Percentiles rank a stretch among this genome's conserved stretches.
Evolutionary conservation across 2,797 vertebrate genomes (phyloP).

Genomic region (Acrossocheilus fasciatus): DNA sequence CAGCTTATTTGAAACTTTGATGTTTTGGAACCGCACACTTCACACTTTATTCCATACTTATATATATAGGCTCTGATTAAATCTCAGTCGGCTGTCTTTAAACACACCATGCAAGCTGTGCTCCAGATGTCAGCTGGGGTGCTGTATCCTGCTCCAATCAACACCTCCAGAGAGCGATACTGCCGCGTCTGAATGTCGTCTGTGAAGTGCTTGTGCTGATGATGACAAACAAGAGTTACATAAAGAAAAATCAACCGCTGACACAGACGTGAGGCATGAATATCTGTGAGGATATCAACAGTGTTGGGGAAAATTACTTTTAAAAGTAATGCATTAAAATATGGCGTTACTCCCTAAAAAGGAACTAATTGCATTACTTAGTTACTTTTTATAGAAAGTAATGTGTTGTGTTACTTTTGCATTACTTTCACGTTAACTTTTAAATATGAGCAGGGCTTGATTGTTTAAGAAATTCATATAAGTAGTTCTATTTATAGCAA

Average conservation of each 20-base stretch:
- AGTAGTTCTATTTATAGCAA: too few relatives aligned
- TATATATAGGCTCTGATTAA: too few relatives aligned
- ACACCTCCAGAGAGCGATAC: conserved; percentile 91
- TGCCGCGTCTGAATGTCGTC: conserved; percentile 94
- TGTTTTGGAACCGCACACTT: background rate
- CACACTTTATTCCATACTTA: background rate
- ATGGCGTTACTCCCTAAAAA: too few relatives aligned
- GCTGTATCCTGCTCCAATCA: conserved; percentile 86
- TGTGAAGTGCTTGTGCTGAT: conserved; percentile 92
- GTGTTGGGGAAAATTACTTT: too few relatives aligned
- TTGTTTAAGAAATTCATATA: too few relatives aligned
- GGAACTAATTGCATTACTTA: too few relatives aligned
- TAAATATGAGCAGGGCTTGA: too few relatives aligned
- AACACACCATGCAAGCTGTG: conserved; percentile 90
- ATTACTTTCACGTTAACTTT: too few relatives aligned
- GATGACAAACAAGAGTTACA: conserved; percentile 1
- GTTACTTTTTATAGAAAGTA: too few relatives aligned
- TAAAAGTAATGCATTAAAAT: too few relatives aligned
- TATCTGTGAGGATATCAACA: background rate
- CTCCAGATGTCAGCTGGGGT: conserved; percentile 95
- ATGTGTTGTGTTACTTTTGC: too few relatives aligned
- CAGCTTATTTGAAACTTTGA: background rate
- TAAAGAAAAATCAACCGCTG: background rate
- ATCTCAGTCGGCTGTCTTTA: background rate
- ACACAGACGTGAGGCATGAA: background rate